Base-by-base conservation (phyloP, 2,888 invertebrate species). In the Caenorhabditis imperialis region DNA sequence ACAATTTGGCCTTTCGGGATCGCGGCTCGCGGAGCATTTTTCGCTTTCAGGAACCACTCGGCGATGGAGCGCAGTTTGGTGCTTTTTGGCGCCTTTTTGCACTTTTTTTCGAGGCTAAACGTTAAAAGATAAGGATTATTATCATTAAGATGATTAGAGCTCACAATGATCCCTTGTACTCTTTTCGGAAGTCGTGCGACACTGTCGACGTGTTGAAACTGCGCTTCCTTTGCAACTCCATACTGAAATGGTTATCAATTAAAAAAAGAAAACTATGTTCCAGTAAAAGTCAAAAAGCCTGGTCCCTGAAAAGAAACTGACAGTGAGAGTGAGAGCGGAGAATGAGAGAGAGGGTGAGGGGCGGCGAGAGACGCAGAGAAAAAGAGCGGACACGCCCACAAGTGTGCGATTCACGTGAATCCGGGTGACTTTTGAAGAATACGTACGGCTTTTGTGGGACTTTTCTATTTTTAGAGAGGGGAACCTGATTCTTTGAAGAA, bases 151-250 rank as follows among this genome's bases (percentile, higher is more conserved):
- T n/a, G n/a, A n/a, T 7, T 4, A 30, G 42, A 53, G 63, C 79
- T 75, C 44, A 79, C 79, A 75, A 69, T 22, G 79, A 79, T 38
- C 77, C 79, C 47, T 75, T 79, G 47, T 65, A 79, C 47, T 77
- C 79, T 57, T 70, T 75, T 22, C 79, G 63, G 27, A 79, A 79
- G 50, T 79, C 79, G 42, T 65, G 70, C 8, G 60, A 50, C 3
- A 53, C 44, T 18, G 63, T 65, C 16, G 54, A 47, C 18, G 53
- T 63, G 37, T 70, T 63, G 37, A 75, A 75, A 55, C 75, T 75
- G 25, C 75, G 58, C 38, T 75, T 58, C n/a, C 75, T 42, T 71
- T 70, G 70, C 18, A 75, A 20, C 35, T 63, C 47, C 62, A 69
- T 69, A 23, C 18, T 37, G 42, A n/a, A n/a, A n/a, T n/a, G n/a